Percentiles rank a stretch among this genome's conserved stretches.
Conservation (phyloP, 2,113 vertebrate species). For the Octodon degus region DNA sequence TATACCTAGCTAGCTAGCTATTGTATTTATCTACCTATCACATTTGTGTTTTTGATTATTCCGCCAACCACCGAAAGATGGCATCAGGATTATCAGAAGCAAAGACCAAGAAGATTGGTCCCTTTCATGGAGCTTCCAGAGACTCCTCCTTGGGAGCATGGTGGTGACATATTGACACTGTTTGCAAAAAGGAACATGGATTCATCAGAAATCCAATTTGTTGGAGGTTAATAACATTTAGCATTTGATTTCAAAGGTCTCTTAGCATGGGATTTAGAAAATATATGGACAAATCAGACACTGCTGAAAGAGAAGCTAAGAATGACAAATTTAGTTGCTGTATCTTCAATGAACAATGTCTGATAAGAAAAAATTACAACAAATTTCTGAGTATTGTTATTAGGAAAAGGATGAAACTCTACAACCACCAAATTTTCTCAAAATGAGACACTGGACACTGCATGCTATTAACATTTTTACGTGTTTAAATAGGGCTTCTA, state of each 20-base stretch:
- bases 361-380: conserved; percentile 49
- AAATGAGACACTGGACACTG: conserved; percentile 30
- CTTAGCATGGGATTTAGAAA: conserved; percentile 59
- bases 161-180: conserved; percentile 53
- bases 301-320: conserved; percentile 59
- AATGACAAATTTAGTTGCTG: conserved; percentile 41
- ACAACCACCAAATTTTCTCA: not conserved
- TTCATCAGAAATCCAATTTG: conserved; percentile 76
- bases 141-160: too few relatives aligned
- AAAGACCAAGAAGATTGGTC: not conserved
- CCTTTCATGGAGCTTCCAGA: not conserved
- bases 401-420: not conserved
- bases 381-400: not conserved
- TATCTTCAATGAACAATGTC: conserved; percentile 55
- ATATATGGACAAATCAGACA: conserved; percentile 66
- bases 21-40: too few relatives aligned
- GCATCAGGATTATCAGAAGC: not conserved
- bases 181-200: conserved; percentile 54
- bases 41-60: conserved; percentile 8
- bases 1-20: not conserved
- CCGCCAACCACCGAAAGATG: not conserved
- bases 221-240: conserved; percentile 77
- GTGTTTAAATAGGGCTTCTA: conserved; percentile 62
- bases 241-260: conserved; percentile 70
- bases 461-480: conserved; percentile 62